phyloP scores from a whole-genome alignment of 2,888 invertebrate species.

The Emesis furor region DNA sequence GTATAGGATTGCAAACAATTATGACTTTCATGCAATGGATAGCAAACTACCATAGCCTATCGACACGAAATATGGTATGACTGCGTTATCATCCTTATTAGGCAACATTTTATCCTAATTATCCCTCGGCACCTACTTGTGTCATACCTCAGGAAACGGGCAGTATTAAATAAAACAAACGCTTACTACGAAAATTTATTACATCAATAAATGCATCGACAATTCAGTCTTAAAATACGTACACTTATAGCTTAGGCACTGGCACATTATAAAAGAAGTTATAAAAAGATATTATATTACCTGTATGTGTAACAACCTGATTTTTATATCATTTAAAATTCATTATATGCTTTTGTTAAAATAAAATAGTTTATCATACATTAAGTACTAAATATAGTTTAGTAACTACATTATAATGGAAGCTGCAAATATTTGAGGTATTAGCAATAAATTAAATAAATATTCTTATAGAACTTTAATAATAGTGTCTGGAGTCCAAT shows the following conservation, averaged over 20 bases:
- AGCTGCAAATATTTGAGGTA: conserved; percentile 14
- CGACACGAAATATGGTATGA: no score
- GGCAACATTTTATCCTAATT: no score
- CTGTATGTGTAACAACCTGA: conserved; percentile 18
- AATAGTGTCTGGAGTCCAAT: no score
- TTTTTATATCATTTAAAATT: conserved; percentile 22
- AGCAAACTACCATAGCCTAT: no score
- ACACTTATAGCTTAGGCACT: conserved; percentile 87
- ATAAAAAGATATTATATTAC: conserved; percentile 69
- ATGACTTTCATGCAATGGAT: no score
- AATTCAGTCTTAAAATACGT: conserved; percentile 90
- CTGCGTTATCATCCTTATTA: no score
- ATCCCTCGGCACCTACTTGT: no score
- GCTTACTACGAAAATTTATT: conserved; percentile 84
- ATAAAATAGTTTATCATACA: conserved; percentile 19
- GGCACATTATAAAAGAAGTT: conserved; percentile 82
- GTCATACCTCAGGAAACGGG: no score
- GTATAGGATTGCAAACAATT: no score
- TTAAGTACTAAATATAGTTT: conserved; percentile 19
- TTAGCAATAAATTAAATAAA: neutral
- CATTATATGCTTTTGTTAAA: conserved; percentile 44
- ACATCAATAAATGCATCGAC: conserved; percentile 88
- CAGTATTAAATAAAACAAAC: conserved; percentile 3
- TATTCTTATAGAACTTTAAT: no score
- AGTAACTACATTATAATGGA: conserved; percentile 34